Percentiles rank a stretch among this genome's conserved stretches.
These are phyloP conservation scores for Argyrosomus japonicus DNA, from an alignment of 2,113 vertebrate species.

Conservation along the genomic window DNA sequence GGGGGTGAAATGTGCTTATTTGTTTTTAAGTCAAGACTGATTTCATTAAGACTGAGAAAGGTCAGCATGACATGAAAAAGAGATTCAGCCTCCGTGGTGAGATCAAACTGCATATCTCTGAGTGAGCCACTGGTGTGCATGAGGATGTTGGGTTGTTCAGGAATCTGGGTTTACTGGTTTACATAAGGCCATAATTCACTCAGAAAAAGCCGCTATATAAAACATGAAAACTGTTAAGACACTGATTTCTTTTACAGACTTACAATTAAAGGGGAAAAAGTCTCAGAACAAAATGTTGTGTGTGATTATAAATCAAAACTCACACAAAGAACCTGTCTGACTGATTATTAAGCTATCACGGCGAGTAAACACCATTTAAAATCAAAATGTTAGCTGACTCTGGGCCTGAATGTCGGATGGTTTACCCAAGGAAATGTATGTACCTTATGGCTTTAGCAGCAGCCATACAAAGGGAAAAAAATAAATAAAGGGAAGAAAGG, in stretches of 20 bases:
- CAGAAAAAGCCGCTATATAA: slow-evolving; percentile 22
- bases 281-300: not conserved
- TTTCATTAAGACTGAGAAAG: slow-evolving; percentile 91
- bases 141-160: slow-evolving; percentile 43
- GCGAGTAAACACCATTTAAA: slow-evolving; percentile 77
- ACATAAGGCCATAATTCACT: slow-evolving; percentile 63
- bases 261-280: not conserved
- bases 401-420: slow-evolving; percentile 51
- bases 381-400: slow-evolving; percentile 73
- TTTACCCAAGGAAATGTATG: slow-evolving; percentile 82
- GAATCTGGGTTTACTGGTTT: slow-evolving; percentile 63
- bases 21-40: slow-evolving; percentile 91
- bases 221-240: not conserved
- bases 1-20: slow-evolving; percentile 93
- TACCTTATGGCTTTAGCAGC: slow-evolving; percentile 74
- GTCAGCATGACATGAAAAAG: slow-evolving; percentile 90
- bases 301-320: slow-evolving; percentile 34
- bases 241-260: not conserved
- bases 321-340: slow-evolving; percentile 34
- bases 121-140: slow-evolving; percentile 54
- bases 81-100: slow-evolving; percentile 76
- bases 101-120: slow-evolving; percentile 28
- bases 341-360: slow-evolving; percentile 69
- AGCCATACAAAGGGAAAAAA: slow-evolving; percentile 77
- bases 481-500: slow-evolving; percentile 80